Evolutionary conservation across 2,888 invertebrate genomes (phyloP), one percentile per base, ranked within the genome.

Genomic region (Mamestra brassicae): DNA sequence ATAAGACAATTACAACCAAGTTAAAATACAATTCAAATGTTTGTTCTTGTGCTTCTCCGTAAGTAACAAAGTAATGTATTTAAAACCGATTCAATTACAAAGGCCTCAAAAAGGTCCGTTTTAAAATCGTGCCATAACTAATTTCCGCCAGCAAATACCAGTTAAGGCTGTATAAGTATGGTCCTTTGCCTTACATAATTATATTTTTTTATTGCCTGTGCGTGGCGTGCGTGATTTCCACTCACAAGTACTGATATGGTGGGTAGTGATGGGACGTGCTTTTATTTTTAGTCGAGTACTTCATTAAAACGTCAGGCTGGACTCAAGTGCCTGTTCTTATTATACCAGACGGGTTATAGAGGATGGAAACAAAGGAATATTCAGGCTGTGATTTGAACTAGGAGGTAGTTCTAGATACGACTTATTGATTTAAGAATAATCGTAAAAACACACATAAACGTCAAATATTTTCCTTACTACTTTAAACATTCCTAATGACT

Each of bases 191-290:
- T 85, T 81, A 86, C 81, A 86, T 85, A 85, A 88, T 88, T 88
- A 87, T 85, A 72, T 72, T 87, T 87, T 84, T 87, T 87, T 88
- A 87, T 85, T 82, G 78, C 80, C 60, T 54, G 81, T 81, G 84
- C 88, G 81, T 87, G 81, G 84, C 13, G 84, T 52, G 80, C 88
- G 87, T 87, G 87, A 88, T 87, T 86, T 87, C 76, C 72, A 86
- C 82, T 81, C 81, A 81, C 74, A 52, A 85, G 81, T 67, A 73
- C 83, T 74, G 79, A 83, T 84, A 80, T 74, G 80, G 81, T 74
- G 74, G 74, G 75, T 87, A 87, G 86, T 87, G 88, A 76, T 80
- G 88, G 65, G 74, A 80, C 62, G 54, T 72, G 70, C 65, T 65
- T 79, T 80, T 82, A 78, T 75, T 83, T 82, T 84, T 81, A 76